Conservation (phyloP, 2,888 invertebrate species). For the Machimus atricapillus region DNA sequence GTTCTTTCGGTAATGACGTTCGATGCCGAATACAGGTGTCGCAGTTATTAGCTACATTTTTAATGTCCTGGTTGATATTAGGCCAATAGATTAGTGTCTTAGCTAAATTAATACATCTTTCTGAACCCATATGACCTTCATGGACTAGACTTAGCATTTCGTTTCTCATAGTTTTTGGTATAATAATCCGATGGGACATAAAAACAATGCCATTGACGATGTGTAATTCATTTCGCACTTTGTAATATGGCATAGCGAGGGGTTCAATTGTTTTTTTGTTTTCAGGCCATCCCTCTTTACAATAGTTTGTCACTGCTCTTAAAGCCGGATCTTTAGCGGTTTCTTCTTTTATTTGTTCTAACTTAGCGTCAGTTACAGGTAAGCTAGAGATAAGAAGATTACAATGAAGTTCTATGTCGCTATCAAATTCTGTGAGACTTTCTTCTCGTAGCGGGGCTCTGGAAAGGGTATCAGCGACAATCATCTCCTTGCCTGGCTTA, state of each 20-base stretch:
- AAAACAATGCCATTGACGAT: not conserved
- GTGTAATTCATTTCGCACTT: not conserved
- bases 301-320: not conserved
- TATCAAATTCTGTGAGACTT: too few species aligned
- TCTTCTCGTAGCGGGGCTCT: not conserved
- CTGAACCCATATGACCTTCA: conserved; percentile 43
- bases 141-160: conserved; percentile 4
- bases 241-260: not conserved
- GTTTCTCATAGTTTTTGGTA: not conserved
- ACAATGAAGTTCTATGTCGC: too few species aligned
- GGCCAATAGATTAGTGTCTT: conserved; percentile 44
- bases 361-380: not conserved
- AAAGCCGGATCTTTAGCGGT: not conserved
- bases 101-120: conserved; percentile 41
- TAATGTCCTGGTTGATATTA: conserved; percentile 44
- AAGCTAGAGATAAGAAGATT: too few species aligned
- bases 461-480: conserved; percentile 32
- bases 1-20: conserved; percentile 34
- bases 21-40: conserved; percentile 46
- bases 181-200: not conserved
- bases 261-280: not conserved
- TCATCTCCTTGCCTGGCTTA: conserved; percentile 28
- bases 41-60: conserved; percentile 45
- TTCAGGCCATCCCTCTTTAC: not conserved
- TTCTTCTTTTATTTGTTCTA: not conserved